phyloP scores from a whole-genome alignment of 2,113 vertebrate species.

The Chaetodon auriga region DNA sequence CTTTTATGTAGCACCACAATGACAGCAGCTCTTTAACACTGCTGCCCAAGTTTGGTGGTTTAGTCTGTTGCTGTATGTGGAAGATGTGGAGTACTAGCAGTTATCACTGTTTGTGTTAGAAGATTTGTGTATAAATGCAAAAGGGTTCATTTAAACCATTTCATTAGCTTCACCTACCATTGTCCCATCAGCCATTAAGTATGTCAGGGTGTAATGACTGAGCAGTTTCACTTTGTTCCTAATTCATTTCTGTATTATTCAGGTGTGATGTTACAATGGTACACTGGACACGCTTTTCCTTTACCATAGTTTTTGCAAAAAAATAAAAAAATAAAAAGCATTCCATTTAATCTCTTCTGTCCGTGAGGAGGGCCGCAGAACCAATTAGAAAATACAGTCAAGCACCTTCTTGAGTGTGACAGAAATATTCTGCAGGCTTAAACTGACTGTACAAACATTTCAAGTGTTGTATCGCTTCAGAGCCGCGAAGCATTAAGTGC shows the following conservation, averaged over 20 bases:
- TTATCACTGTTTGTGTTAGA: rapidly evolving
- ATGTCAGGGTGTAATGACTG: no score
- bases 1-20: neutral
- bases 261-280: neutral
- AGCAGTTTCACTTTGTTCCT: no score
- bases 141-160: slow-evolving; percentile 2
- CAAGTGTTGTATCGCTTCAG: neutral
- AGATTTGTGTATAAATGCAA: neutral
- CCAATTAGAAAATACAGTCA: neutral
- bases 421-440: neutral
- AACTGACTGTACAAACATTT: slow-evolving; percentile 4
- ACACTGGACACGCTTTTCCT: no score
- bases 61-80: neutral
- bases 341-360: neutral
- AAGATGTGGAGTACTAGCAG: neutral
- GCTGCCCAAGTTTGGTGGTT: neutral
- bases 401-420: neutral
- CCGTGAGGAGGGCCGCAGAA: neutral
- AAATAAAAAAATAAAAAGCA: neutral
- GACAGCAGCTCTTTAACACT: neutral
- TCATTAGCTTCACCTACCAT: neutral
- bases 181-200: no score
- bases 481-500: neutral
- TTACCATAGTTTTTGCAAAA: no score
- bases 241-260: no score